Evolutionary conservation across 1,140 invertebrate species (phyloP).

Genomic region (Patella vulgata): DNA sequence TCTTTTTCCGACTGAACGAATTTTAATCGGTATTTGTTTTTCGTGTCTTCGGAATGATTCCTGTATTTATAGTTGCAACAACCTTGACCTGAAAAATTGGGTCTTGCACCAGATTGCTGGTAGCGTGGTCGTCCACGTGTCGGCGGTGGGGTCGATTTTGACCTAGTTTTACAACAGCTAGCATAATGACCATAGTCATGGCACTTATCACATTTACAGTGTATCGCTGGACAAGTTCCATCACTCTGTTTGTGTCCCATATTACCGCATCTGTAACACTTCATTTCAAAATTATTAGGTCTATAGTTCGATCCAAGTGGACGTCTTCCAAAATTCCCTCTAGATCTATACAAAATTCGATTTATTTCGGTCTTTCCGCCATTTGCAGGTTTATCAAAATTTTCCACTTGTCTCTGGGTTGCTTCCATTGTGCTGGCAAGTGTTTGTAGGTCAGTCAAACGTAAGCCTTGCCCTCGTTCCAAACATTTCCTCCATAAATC

Average conservation of each 20-base stretch:
- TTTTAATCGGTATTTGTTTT: background rate
- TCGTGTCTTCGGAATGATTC: conserved; percentile 7
- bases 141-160: too few relatives aligned
- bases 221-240: too few relatives aligned
- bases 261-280: too few relatives aligned
- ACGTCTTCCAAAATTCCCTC: too few relatives aligned
- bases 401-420: background rate
- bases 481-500: conserved; percentile 1
- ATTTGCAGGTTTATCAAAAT: background rate
- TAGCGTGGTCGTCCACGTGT: background rate
- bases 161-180: too few relatives aligned
- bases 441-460: background rate
- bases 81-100: background rate
- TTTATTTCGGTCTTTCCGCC: too few relatives aligned
- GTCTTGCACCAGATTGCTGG: background rate
- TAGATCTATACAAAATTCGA: too few relatives aligned
- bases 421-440: background rate
- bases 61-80: background rate
- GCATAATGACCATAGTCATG: too few relatives aligned
- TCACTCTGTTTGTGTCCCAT: too few relatives aligned
- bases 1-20: background rate
- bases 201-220: too few relatives aligned
- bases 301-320: too few relatives aligned
- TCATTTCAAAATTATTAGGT: too few relatives aligned
- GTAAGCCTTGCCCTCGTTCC: background rate